Conservation (phyloP, 2,113 vertebrate genomes). For the Corythaixoides concolor region DNA sequence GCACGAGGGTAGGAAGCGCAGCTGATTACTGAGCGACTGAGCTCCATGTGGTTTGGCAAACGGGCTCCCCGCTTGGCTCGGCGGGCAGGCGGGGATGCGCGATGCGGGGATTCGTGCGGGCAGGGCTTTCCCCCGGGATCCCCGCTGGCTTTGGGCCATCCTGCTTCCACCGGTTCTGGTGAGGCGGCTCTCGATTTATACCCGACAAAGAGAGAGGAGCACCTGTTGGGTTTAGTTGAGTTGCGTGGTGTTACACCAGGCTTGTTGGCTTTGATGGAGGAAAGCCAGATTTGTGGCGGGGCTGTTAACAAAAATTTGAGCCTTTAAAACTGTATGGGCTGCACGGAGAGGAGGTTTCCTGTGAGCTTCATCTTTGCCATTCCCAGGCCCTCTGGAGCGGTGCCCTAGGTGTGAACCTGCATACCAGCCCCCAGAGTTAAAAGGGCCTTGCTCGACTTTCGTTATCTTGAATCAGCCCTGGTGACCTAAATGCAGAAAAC, state of each 20-base stretch:
- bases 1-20: conserved; percentile 52
- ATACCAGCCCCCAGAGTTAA: not conserved
- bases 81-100: not conserved
- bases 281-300: accelerated
- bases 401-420: conserved; percentile 44
- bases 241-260: accelerated
- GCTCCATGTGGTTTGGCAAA: conserved; percentile 53
- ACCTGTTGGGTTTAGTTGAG: not conserved
- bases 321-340: not conserved
- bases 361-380: not conserved
- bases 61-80: not conserved
- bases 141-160: not conserved
- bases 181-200: not conserved
- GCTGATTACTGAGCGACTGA: conserved; percentile 58
- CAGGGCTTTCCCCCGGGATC: conserved; percentile 29
- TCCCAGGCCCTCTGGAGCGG: not conserved
- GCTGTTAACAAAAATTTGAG: not conserved
- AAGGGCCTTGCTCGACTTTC: not conserved
- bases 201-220: not conserved
- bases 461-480: not conserved
- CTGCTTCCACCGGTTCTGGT: not conserved
- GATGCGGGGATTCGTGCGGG: not conserved
- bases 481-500: conserved; percentile 6
- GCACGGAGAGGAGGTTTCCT: not conserved
- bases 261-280: not conserved